A percentile compares a stretch with the other conserved stretches of the same genome.
Evolutionary conservation across 2,113 vertebrate genomes (phyloP).

Genomic region (Trematocara macrostoma): DNA sequence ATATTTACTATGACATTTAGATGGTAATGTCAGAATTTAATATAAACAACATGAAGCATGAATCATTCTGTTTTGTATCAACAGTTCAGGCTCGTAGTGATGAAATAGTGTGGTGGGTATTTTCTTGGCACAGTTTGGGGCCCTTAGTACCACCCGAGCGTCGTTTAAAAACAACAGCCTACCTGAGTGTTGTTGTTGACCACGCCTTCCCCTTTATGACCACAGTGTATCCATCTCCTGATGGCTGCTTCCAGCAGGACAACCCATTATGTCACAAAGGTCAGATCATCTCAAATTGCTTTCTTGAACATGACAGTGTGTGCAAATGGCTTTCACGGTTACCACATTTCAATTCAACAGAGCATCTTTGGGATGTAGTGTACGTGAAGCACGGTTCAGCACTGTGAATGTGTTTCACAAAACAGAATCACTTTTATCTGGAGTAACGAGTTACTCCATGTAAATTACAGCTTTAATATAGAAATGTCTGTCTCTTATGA

Average conservation of each 20-base stretch:
- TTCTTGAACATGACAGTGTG: not conserved
- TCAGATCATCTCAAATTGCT: not conserved
- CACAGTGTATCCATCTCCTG: not conserved
- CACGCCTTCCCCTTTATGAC: not conserved
- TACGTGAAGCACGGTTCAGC: not conserved
- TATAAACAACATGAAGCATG: not conserved
- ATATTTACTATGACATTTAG: not conserved
- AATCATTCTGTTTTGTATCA: not conserved
- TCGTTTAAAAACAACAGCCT: not conserved
- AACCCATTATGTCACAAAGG: not conserved
- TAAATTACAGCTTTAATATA: not conserved
- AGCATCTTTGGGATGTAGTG: not conserved
- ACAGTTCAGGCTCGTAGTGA: not conserved
- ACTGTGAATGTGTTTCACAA: not conserved
- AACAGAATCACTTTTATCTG: not conserved
- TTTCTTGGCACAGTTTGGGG: not conserved
- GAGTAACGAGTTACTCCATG: not conserved
- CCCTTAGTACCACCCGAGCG: not conserved
- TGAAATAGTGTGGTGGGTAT: not conserved
- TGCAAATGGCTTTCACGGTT: not conserved
- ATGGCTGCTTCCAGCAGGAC: not conserved
- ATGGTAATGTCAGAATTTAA: not conserved
- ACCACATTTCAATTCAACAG: not conserved
- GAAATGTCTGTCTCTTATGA: not conserved
- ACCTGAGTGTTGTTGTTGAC: not conserved